phyloP scores from a whole-genome alignment of 2,888 invertebrate genomes.

The Eretmocerus hayati region DNA sequence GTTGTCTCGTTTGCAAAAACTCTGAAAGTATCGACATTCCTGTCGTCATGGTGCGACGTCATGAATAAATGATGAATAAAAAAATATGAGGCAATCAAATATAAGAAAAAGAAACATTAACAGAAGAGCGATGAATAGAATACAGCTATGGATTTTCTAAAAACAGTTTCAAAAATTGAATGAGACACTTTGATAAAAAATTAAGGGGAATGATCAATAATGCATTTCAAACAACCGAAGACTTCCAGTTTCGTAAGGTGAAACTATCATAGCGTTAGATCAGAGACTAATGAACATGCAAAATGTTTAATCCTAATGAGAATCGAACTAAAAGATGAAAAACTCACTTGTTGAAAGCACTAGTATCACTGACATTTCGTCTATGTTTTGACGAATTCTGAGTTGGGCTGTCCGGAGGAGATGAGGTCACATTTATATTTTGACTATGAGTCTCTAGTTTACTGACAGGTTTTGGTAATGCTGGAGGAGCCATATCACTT shows the following conservation, averaged over 20 bases:
- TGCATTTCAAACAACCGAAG: background rate
- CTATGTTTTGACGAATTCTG: conserved; percentile 55
- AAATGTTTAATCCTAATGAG: conserved; percentile 2
- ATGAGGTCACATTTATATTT: conserved; percentile 40
- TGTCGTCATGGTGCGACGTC: conserved; percentile 19
- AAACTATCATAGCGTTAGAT: no score
- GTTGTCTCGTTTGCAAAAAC: conserved; percentile 67
- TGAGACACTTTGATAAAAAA: no score
- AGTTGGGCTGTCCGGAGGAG: conserved; percentile 44
- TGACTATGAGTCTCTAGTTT: conserved; percentile 44
- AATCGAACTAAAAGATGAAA: background rate
- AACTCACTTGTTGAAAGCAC: conserved; percentile 70
- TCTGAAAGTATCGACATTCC: conserved; percentile 46
- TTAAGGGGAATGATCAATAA: background rate
- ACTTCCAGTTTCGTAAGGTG: background rate
- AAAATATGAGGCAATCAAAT: conserved; percentile 7
- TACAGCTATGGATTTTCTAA: background rate
- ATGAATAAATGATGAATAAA: conserved; percentile 12
- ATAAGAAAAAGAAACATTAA: background rate
- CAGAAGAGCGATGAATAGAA: no score
- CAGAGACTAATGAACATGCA: no score
- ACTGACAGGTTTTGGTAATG: conserved; percentile 38
- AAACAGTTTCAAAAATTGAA: background rate
- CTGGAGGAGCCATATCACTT: conserved; percentile 21
- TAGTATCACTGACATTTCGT: conserved; percentile 77